phyloP scores from a whole-genome alignment of 2,888 invertebrate genomes.

The Clistopyga incitator region DNA sequence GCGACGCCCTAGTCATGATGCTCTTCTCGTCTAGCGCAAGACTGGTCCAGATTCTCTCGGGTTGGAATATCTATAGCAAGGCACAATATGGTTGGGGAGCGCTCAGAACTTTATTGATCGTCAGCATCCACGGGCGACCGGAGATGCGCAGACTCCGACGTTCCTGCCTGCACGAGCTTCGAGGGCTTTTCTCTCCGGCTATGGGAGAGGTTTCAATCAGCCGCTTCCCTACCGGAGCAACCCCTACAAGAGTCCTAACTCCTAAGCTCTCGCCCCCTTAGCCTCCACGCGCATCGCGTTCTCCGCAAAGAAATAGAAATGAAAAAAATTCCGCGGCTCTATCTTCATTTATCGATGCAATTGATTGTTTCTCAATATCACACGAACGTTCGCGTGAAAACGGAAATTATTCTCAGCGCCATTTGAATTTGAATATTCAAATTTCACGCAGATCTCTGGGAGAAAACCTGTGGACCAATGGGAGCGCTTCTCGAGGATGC shows the following conservation, averaged over 20 bases:
- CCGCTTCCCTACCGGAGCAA: slow-evolving; percentile 2
- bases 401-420: not conserved
- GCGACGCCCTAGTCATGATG: slow-evolving; percentile 74
- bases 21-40: slow-evolving; percentile 56
- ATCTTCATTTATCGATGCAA: not conserved
- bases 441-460: not conserved
- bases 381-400: not conserved
- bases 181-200: slow-evolving; percentile 3
- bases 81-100: slow-evolving; percentile 26
- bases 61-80: slow-evolving; percentile 65
- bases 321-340: not conserved
- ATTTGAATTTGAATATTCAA: slow-evolving; percentile 18
- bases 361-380: not conserved
- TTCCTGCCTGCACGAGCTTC: not conserved
- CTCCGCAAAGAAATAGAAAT: not conserved
- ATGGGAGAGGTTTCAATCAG: slow-evolving; percentile 3
- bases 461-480: not conserved
- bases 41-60: slow-evolving; percentile 65
- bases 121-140: slow-evolving; percentile 69
- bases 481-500: not conserved
- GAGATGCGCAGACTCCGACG: slow-evolving; percentile 42
- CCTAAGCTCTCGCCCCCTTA: not conserved
- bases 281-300: not conserved
- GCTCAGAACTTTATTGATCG: slow-evolving; percentile 74
- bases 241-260: not conserved